Conservation (phyloP, 2,113 vertebrate genomes). For the Acrocephalus arundinaceus region DNA sequence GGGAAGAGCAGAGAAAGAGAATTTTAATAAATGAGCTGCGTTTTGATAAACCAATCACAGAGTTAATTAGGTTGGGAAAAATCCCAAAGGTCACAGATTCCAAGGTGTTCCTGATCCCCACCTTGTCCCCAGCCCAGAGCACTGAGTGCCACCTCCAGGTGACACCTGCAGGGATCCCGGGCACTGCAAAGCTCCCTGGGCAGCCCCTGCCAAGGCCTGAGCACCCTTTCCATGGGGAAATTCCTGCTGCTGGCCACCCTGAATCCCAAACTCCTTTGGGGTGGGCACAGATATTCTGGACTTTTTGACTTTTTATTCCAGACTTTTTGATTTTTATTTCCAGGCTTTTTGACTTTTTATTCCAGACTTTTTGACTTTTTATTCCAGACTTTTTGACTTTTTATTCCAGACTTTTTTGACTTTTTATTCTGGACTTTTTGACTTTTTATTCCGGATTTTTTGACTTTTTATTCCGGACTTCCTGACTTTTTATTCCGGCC, state of each 20-base stretch:
- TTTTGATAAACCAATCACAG: fast-evolving
- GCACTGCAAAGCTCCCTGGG: neutral
- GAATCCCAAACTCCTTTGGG: neutral
- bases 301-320: too few species aligned
- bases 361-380: too few species aligned
- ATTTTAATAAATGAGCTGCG: fast-evolving
- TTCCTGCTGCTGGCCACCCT: fast-evolving
- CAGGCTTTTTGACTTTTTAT: too few species aligned
- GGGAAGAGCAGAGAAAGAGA: neutral
- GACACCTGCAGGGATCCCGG: neutral
- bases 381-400: too few species aligned
- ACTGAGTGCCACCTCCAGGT: neutral
- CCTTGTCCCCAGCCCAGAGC: neutral
- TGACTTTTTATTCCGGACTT: too few species aligned
- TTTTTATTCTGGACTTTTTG: too few species aligned
- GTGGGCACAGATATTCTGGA: neutral
- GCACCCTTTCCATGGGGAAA: neutral
- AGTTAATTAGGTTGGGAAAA: neutral
- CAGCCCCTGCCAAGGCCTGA: neutral
- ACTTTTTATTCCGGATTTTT: too few species aligned
- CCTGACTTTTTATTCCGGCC: too few species aligned
- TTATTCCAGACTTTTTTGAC: too few species aligned
- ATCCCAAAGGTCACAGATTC: fast-evolving
- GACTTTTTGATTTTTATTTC: too few species aligned
- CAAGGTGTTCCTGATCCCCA: neutral